phyloP scores from a whole-genome alignment of 2,888 invertebrate species.

The Tenthredo scrophulariae region DNA sequence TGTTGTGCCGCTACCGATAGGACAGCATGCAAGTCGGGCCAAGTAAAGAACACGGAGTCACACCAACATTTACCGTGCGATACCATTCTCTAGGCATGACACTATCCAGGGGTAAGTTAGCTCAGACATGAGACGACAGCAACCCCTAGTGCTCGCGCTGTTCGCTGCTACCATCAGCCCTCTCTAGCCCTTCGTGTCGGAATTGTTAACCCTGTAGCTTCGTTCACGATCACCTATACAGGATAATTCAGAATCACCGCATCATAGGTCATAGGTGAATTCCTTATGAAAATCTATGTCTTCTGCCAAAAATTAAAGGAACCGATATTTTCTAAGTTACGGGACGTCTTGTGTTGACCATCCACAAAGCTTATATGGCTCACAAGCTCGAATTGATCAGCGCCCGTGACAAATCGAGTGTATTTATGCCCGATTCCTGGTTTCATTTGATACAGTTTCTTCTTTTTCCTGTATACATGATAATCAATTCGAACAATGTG shows the following conservation, averaged over 20 bases:
- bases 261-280: too few relatives aligned
- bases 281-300: too few relatives aligned
- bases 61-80: slow-evolving; percentile 76
- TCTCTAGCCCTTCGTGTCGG: slow-evolving; percentile 17
- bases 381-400: too few relatives aligned
- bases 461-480: too few relatives aligned
- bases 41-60: slow-evolving; percentile 77
- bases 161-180: slow-evolving; percentile 52
- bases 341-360: too few relatives aligned
- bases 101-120: slow-evolving; percentile 78
- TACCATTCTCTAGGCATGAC: slow-evolving; percentile 77
- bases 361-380: too few relatives aligned
- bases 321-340: too few relatives aligned
- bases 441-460: too few relatives aligned
- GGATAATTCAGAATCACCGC: neutral
- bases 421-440: too few relatives aligned
- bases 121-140: slow-evolving; percentile 76
- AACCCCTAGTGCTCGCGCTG: slow-evolving; percentile 57
- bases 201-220: slow-evolving; percentile 44
- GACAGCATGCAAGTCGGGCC: slow-evolving; percentile 78
- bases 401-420: too few relatives aligned
- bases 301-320: too few relatives aligned
- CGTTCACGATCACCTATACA: slow-evolving; percentile 19
- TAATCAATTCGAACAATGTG: neutral
- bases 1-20: slow-evolving; percentile 78